Conservation (phyloP, 2,888 invertebrate genomes). For the Stenodera caucasica region DNA sequence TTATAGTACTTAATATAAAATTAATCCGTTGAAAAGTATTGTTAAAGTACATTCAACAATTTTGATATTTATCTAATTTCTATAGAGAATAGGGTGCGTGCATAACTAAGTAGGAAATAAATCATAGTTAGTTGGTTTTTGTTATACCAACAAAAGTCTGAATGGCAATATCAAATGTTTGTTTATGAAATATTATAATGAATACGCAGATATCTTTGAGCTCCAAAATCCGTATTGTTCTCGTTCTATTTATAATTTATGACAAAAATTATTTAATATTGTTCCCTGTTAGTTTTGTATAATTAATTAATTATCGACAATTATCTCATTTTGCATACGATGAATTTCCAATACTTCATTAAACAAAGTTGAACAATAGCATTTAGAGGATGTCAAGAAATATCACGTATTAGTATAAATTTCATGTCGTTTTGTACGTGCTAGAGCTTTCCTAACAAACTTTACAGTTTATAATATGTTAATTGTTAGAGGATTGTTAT, state of each 20-base stretch:
- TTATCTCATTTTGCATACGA: constrained; percentile 1
- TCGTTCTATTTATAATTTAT: background rate
- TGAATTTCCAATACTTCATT: constrained; percentile 25
- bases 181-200: constrained; percentile 5
- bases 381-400: constrained; percentile 25
- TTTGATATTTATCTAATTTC: constrained; percentile 18
- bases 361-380: constrained; percentile 21
- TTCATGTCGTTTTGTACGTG: constrained; percentile 31
- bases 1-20: constrained; percentile 7
- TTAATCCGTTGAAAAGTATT: constrained; percentile 17
- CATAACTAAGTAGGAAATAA: constrained; percentile 16
- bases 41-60: constrained; percentile 14
- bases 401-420: constrained; percentile 37
- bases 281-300: no score
- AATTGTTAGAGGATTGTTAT: constrained; percentile 23
- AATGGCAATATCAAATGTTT: constrained; percentile 3
- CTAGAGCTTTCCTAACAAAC: constrained; percentile 30
- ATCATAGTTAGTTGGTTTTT: constrained; percentile 14
- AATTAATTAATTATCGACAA: background rate
- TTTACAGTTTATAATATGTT: constrained; percentile 32
- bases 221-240: background rate
- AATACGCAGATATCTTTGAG: background rate
- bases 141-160: background rate
- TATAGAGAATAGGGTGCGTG: constrained; percentile 25
- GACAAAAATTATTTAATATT: background rate